Evolutionary conservation across 1,140 invertebrate species (phyloP), one percentile per base, ranked within the genome.

Genomic region (Antheraea pernyi): DNA sequence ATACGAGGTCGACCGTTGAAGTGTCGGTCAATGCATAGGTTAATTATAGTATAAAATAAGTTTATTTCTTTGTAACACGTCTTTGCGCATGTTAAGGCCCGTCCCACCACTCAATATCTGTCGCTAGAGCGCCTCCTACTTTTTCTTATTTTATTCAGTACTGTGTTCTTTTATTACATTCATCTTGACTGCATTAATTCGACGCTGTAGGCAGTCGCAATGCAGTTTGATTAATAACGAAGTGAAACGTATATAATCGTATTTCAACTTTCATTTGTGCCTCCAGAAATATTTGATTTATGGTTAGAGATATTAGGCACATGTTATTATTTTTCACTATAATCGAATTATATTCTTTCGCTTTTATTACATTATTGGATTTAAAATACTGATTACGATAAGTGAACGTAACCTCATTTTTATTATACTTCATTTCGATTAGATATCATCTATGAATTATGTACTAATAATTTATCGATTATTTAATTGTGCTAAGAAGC

Each of bases 61-160:
- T 70, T 79, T 82, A 80, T 82, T 82, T 83, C 74, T 71, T 72
- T 69, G 72, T 84, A 86, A 89, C 83, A 83, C 71, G 80, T 89
- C 84, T 88, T 82, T 91, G 89, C 89, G 89, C 89, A 91, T 91
- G 85, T 78, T 88, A 61, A 90, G 79, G 86, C 87, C 87, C 89
- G 80, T 86, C 89, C 89, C 89, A 91, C 89, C 79, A 91, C 86
- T 91, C 89, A 91, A 91, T 91, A 91, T 89, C 85, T 89, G 88
- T 91, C 89, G 82, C 80, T 76, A 79, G 82, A 82, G 83, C 86
- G 81, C 89, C 89, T 91, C 89, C 89, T 91, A 89, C 88, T 89
- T 53, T 53, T 53, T 89, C 82, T 91, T 91, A 88, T 89, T 91
- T 91, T 91, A 91, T 86, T 87, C 84, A 80, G 80, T 76, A 67